Evolutionary conservation across 2,888 invertebrate genomes (phyloP).

Genomic region (Linnaemya vulpina): DNA sequence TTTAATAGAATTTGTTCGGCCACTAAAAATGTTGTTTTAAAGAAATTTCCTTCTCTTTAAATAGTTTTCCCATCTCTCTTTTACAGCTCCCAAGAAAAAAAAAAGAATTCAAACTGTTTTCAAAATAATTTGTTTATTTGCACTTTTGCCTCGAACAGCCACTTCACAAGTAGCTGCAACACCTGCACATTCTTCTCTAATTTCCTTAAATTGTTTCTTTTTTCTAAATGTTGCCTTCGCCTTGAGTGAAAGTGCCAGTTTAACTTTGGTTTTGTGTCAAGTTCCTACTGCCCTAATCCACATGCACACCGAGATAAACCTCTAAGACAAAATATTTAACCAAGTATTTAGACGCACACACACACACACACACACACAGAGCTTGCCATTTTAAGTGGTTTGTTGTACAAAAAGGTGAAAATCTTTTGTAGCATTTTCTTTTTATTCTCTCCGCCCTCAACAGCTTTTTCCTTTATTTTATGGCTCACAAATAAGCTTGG

Average conservation of each 20-base stretch:
- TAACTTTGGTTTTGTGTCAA: constrained; percentile 52
- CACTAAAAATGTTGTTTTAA: too few species aligned
- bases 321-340: constrained; percentile 18
- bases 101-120: constrained; percentile 19
- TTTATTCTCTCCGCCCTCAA: constrained; percentile 12
- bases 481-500: background rate
- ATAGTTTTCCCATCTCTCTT: background rate
- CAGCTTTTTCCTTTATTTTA: background rate
- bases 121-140: constrained; percentile 11
- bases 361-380: constrained; percentile 7
- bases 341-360: background rate
- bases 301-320: background rate
- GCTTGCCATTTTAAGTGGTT: constrained; percentile 57
- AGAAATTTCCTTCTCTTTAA: background rate
- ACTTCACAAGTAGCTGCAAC: background rate
- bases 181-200: constrained; percentile 22
- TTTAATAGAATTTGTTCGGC: background rate
- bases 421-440: constrained; percentile 49
- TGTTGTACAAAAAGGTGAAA: constrained; percentile 48
- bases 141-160: background rate
- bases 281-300: constrained; percentile 36
- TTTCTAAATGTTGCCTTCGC: background rate
- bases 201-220: constrained; percentile 27
- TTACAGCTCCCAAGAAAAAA: background rate
- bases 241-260: constrained; percentile 29